Percentiles rank a stretch among this genome's conserved stretches.
Evolutionary conservation across 37 sponge, comb jelly and placozoan species (phyloP).

Genomic region (Theonella swinhoei): DNA sequence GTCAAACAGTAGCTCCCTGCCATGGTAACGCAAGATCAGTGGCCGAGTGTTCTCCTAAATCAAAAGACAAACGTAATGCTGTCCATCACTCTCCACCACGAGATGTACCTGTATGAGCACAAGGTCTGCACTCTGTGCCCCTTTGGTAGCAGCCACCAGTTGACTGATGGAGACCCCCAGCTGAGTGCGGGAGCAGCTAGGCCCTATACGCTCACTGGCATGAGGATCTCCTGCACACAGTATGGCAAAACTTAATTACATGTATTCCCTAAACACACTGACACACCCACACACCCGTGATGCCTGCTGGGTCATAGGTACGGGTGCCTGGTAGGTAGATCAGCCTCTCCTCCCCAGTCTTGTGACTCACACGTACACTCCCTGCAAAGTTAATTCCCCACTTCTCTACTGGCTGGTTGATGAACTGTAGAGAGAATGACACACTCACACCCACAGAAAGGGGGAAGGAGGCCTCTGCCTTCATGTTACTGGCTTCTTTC

Average conservation of each 20-base stretch:
- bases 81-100: neutral
- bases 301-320: slow-evolving; percentile 90
- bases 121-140: slow-evolving; percentile 35
- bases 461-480: slow-evolving; percentile 23
- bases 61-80: neutral
- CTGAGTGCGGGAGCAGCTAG: slow-evolving; percentile 74
- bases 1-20: slow-evolving; percentile 69
- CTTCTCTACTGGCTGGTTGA: slow-evolving; percentile 35
- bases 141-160: slow-evolving; percentile 63
- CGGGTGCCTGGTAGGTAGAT: slow-evolving; percentile 85
- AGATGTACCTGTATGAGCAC: neutral
- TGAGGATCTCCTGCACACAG: slow-evolving; percentile 83
- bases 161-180: slow-evolving; percentile 49
- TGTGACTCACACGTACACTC: slow-evolving; percentile 56
- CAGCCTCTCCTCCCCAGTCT: slow-evolving; percentile 46
- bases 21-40: slow-evolving; percentile 71
- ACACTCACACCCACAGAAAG: neutral
- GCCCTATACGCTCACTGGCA: slow-evolving; percentile 91
- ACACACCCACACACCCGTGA: slow-evolving; percentile 54
- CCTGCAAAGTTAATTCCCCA: slow-evolving; percentile 92
- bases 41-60: slow-evolving; percentile 10
- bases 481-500: slow-evolving; percentile 24
- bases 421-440: slow-evolving; percentile 37
- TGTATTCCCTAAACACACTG: neutral
- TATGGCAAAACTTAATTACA: neutral